Conservation (phyloP, 2,797 vertebrate species). For the Notamacropus eugenii region DNA sequence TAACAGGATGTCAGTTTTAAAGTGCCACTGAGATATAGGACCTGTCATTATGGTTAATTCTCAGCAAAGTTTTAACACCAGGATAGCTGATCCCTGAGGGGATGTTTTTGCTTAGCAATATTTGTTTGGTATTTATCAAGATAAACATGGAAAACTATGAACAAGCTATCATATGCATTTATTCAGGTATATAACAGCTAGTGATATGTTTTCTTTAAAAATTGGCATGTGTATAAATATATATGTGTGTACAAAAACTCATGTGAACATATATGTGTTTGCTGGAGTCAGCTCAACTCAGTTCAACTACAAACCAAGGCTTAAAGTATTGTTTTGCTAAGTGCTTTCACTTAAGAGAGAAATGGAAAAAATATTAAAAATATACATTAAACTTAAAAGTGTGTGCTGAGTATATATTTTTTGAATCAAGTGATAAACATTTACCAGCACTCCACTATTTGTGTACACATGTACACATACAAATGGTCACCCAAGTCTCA, state of each 20-base stretch:
- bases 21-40: constrained; percentile 87
- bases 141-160: constrained; percentile 83
- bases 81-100: constrained; percentile 79
- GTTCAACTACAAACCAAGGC: not conserved
- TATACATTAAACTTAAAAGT: not conserved
- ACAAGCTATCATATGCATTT: constrained; percentile 68
- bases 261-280: not conserved
- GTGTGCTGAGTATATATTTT: not conserved
- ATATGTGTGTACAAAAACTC: not conserved
- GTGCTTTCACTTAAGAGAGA: not conserved
- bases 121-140: constrained; percentile 83
- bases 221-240: not conserved
- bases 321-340: not conserved
- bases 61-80: constrained; percentile 85
- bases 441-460: not conserved
- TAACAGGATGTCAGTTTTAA: constrained; percentile 90
- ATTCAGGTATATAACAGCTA: constrained; percentile 48
- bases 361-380: not conserved
- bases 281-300: not conserved
- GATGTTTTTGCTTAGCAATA: constrained; percentile 83
- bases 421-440: not conserved
- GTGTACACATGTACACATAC: not conserved
- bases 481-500: not conserved
- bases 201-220: not conserved
- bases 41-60: constrained; percentile 89